Base-by-base conservation (phyloP, 1,140 invertebrate genomes). In the Aphelinus atriplicis region DNA sequence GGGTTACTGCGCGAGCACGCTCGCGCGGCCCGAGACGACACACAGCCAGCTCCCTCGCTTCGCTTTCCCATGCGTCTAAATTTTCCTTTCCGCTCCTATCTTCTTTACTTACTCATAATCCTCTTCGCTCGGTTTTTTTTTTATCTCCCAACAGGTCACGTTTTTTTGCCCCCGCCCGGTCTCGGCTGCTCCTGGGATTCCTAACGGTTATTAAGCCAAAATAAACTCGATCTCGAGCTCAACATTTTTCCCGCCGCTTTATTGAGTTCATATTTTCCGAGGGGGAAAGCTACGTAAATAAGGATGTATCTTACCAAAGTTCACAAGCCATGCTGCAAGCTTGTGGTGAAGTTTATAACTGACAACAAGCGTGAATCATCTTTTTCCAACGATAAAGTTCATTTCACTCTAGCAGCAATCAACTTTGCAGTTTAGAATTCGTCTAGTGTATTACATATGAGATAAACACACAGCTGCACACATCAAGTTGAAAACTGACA, bases 41-140 rank as follows among this genome's bases (percentile, higher is more conserved):
- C 65, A 6, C 26, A 26, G 26, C 26, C 26, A 26, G 2, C 7
- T 46, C 42, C 69, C 73, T 71, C 43, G 3, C 6, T 50, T 72
- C 58, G 9, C 70, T 79, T 77, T 69, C 77, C 71, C 80, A 75
- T 64, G 77, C 64, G 70, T 51, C 73, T 71, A 47, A 66, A 65
- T 73, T 64, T 62, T 71, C 57, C 9, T 45, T 46, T 60, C 73
- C 66, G 45, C 73, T 66, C 43, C 5, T 26, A 7, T 61, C 26
- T 43, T 43, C 45, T 42, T 48, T 56, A 2, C 48, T 51, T 10
- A 2, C 53, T 56, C 9, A 58, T 72, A 63, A 64, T 64, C 45
- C 26, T 42, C 26, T 45, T 45, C n/a, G 6, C 10, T 57, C 10
- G 6, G 46, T 10, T n/a, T 5, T 56, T 5, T 56, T 56, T 64